Base-by-base conservation (phyloP, 2,888 invertebrate species). In the Xestia sexstrigata region DNA sequence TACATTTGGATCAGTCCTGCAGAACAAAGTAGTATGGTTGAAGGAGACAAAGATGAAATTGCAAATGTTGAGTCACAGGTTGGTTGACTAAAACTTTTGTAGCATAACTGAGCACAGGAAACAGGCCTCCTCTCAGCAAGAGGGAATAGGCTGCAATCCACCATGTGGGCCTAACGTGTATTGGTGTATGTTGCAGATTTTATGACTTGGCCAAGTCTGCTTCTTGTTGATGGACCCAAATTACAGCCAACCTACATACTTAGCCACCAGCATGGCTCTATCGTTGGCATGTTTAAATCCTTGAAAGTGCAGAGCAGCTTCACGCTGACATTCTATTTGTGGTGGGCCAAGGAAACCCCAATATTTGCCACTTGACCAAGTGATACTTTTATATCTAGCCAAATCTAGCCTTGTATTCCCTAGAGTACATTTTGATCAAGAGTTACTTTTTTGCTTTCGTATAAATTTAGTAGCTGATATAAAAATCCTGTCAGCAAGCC, bases 1-100 rank as follows among this genome's bases (percentile, higher is more conserved):
- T 99, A 98, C 90, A 98, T 99, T 83, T 99, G 99, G 99, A 98
- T 99, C 77, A 98, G 98, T 78, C 98, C 99, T 0, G 97, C 97
- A 9, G 96, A 92, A 70, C 91, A 91, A 26, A 92, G 92, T 23
- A 73, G 89, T 42, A 30, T 97, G 11, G 96, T 97, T 66, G 97
- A 97, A 72, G 97, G 97, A 47, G 97, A 91, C 47, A 91, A 88
- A 62, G 95, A 96, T 85, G 94, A 93, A 78, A 91, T 92, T 82
- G 90, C 90, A 55, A 91, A 91, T 81, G 79, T 85, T 89, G 93
- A 94, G 30, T 70, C 90, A 45, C 93, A 95, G 92, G 96, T 95
- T 58, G 78, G 84, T 77, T 17, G 20, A 13, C 47, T 60, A 17
- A 42, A 77, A 45, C 0, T 55, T 17, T n/a, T n/a, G 0, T 65